Evolutionary conservation across 2,888 invertebrate species (phyloP).

Genomic region (Drosophila tripunctata): DNA sequence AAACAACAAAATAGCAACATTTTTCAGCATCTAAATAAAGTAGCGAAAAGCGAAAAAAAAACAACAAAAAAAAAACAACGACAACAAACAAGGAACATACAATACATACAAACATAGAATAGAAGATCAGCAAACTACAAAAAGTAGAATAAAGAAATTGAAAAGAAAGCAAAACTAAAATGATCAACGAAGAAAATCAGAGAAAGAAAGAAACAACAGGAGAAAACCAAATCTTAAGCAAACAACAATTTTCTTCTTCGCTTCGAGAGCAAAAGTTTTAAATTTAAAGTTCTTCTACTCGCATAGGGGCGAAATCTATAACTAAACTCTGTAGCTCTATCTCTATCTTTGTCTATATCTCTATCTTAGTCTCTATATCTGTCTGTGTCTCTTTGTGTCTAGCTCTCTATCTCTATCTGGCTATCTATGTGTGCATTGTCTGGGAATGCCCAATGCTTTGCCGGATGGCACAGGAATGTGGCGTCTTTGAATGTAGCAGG

Average conservation of each 20-base stretch:
- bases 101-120: slow-evolving; percentile 22
- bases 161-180: slow-evolving; percentile 47
- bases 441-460: slow-evolving; percentile 72
- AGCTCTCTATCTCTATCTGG: slow-evolving; percentile 18
- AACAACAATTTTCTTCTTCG: slow-evolving; percentile 42
- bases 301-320: slow-evolving; percentile 20
- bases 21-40: slow-evolving; percentile 72
- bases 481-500: slow-evolving; percentile 6
- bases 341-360: slow-evolving; percentile 5
- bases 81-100: slow-evolving; percentile 20
- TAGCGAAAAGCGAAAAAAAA: slow-evolving; percentile 47
- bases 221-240: slow-evolving; percentile 52
- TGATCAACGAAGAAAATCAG: slow-evolving; percentile 25
- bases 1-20: slow-evolving; percentile 60
- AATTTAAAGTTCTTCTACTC: slow-evolving; percentile 71
- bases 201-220: slow-evolving; percentile 27
- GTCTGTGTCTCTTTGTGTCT: not conserved
- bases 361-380: not conserved
- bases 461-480: slow-evolving; percentile 61
- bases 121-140: slow-evolving; percentile 35
- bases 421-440: slow-evolving; percentile 49
- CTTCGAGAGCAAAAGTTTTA: slow-evolving; percentile 54
- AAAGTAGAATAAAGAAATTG: slow-evolving; percentile 11
- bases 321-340: slow-evolving; percentile 19
- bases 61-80: slow-evolving; percentile 5